Conservation (phyloP, 2,797 vertebrate genomes). For the Adrianichthys oophorus region DNA sequence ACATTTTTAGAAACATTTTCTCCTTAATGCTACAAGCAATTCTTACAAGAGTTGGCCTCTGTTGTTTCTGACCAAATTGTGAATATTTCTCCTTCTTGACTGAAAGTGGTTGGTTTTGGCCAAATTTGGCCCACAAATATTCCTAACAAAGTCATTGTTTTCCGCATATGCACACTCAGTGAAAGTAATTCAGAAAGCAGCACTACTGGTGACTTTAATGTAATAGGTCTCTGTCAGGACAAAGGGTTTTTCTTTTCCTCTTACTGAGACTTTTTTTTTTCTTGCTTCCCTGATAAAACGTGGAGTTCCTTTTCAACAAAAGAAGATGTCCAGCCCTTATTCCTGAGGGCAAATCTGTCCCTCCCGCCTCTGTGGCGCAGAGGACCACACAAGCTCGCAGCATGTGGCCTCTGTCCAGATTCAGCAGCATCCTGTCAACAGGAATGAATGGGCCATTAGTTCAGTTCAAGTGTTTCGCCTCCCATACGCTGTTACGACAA, state of each 20-base stretch:
- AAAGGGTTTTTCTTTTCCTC: slow-evolving; percentile 22
- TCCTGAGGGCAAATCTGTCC: slow-evolving; percentile 22
- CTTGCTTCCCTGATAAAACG: slow-evolving; percentile 29
- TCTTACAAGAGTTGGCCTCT: too few species aligned
- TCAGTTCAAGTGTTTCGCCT: slow-evolving; percentile 46
- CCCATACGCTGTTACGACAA: slow-evolving; percentile 35
- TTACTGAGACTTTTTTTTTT: slow-evolving; percentile 19
- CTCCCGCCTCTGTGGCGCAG: slow-evolving; percentile 21
- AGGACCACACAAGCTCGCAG: slow-evolving; percentile 37
- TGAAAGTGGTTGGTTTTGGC: too few species aligned
- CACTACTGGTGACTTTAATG: slow-evolving; percentile 8
- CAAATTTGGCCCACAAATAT: too few species aligned
- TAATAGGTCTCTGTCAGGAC: slow-evolving; percentile 4
- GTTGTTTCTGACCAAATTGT: too few species aligned
- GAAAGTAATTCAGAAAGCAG: too few species aligned
- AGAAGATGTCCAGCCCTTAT: slow-evolving; percentile 30
- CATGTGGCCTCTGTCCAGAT: slow-evolving; percentile 45
- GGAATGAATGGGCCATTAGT: slow-evolving; percentile 64
- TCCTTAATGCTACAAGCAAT: too few species aligned
- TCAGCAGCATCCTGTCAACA: slow-evolving; percentile 48
- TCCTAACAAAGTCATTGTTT: too few species aligned
- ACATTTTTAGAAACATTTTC: too few species aligned
- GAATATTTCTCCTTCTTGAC: too few species aligned
- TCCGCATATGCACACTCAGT: too few species aligned
- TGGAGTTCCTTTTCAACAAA: slow-evolving; percentile 42